These are phyloP conservation scores for Eueides isabella DNA, from an alignment of 1,140 invertebrate genomes.

Conservation along the genomic window DNA sequence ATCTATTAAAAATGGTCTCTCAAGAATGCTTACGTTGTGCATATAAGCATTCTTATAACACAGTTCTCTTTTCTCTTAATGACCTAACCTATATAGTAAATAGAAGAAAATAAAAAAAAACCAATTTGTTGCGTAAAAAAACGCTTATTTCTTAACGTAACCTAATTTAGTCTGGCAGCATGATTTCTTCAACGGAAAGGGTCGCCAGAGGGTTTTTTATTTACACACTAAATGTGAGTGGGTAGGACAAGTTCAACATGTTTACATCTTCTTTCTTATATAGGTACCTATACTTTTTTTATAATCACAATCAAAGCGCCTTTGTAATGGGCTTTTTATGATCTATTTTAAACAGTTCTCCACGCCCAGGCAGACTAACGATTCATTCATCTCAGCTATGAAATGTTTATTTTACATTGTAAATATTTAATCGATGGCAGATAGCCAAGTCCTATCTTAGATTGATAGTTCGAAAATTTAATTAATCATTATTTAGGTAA, in stretches of 20 bases:
- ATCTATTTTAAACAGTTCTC: neutral
- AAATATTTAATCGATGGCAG: neutral
- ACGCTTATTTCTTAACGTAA: neutral
- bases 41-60: no score
- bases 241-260: neutral
- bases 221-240: conserved; percentile 7
- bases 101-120: no score
- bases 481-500: neutral
- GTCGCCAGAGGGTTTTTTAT: neutral
- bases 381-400: neutral
- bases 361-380: neutral
- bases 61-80: no score
- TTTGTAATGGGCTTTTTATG: neutral
- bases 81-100: no score
- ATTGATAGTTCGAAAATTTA: neutral
- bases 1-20: no score
- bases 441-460: neutral
- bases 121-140: neutral
- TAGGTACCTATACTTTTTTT: neutral
- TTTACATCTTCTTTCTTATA: neutral
- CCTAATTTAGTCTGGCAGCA: neutral
- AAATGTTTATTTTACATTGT: neutral
- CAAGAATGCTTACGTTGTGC: no score
- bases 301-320: neutral
- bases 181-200: neutral